A percentile compares a stretch with the other conserved stretches of the same genome.
These are phyloP conservation scores for Merops nubicus DNA, from an alignment of 2,113 vertebrate species.

Conservation along the genomic window DNA sequence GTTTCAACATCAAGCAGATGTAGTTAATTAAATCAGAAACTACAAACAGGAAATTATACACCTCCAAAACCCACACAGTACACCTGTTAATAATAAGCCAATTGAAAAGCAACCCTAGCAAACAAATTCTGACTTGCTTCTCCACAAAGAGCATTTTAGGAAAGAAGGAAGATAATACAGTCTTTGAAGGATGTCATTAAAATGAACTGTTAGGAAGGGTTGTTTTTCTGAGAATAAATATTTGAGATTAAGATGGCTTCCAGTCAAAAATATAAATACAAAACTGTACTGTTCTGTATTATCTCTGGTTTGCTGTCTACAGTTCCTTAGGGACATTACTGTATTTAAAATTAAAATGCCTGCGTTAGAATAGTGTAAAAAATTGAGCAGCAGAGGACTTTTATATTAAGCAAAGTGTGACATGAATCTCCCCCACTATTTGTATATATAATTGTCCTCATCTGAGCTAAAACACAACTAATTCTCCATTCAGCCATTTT, in stretches of 20 bases:
- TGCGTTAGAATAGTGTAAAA: not conserved
- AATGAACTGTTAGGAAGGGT: not conserved
- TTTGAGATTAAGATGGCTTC: not conserved
- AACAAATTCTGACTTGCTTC: not conserved
- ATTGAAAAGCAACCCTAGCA: not conserved
- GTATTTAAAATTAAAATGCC: not conserved
- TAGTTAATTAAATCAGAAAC: conserved; percentile 44
- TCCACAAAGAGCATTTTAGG: not conserved
- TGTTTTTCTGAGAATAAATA: not conserved
- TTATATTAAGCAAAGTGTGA: not conserved
- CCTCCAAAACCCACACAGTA: conserved; percentile 19
- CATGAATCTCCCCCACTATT: not conserved
- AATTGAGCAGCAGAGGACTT: not conserved
- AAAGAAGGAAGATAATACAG: not conserved
- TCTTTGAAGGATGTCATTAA: not conserved
- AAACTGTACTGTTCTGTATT: not conserved
- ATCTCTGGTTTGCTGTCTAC: not conserved
- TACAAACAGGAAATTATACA: conserved; percentile 40
- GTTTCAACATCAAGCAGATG: not conserved
- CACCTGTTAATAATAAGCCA: conserved; percentile 40
- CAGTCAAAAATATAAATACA: not conserved
- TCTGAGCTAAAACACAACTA: not conserved
- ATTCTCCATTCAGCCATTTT: not conserved
- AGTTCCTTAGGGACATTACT: not conserved
- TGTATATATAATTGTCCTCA: not conserved